Evolutionary conservation across 2,888 invertebrate species (phyloP).

Genomic region (Litoditis marina): DNA sequence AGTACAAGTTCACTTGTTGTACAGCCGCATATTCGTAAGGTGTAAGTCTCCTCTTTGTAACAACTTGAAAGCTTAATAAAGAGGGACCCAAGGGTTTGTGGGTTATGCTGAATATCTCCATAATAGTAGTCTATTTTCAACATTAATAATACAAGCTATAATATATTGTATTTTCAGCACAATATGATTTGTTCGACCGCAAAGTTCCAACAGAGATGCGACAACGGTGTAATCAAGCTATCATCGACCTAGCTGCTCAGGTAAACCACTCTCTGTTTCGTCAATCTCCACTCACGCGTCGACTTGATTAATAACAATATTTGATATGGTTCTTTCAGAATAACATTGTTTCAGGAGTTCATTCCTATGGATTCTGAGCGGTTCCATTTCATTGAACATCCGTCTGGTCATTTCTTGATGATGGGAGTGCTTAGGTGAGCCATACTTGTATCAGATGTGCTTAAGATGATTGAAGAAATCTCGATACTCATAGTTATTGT

Average conservation of each 20-base stretch:
- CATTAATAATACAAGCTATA: background rate
- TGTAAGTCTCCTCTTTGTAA: too few species aligned
- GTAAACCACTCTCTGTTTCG: too few species aligned
- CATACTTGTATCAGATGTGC: background rate
- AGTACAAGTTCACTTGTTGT: too few species aligned
- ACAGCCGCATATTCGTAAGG: too few species aligned
- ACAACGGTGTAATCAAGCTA: conserved; percentile 45
- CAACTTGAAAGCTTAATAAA: too few species aligned
- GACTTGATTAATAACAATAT: too few species aligned
- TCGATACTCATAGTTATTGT: too few species aligned
- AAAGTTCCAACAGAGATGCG: conserved; percentile 37
- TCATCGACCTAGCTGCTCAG: conserved; percentile 47
- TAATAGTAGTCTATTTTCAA: too few species aligned
- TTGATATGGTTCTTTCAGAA: background rate
- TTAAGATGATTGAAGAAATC: too few species aligned
- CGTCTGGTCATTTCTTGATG: conserved; percentile 27
- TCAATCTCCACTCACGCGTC: too few species aligned
- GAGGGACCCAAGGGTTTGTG: too few species aligned
- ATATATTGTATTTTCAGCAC: conserved; percentile 28
- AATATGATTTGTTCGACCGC: conserved; percentile 44
- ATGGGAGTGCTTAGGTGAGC: conserved; percentile 21
- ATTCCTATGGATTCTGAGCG: conserved; percentile 47
- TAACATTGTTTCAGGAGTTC: conserved; percentile 37
- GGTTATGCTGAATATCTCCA: too few species aligned
- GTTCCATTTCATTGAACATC: conserved; percentile 43